A percentile compares a stretch with the other conserved stretches of the same genome.
phyloP scores from a whole-genome alignment of 2,888 invertebrate species.

The Phragmatobia fuliginosa region DNA sequence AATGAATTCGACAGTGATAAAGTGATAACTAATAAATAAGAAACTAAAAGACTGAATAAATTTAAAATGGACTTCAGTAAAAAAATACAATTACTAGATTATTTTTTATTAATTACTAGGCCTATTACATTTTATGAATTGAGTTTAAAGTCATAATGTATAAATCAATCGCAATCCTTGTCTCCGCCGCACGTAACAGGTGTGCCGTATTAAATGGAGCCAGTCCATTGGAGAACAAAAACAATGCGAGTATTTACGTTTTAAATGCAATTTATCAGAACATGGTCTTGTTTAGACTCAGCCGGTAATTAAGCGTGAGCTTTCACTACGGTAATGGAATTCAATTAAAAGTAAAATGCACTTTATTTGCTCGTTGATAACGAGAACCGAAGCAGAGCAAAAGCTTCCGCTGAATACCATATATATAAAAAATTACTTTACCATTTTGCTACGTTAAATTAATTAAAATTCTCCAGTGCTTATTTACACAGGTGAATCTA shows the following conservation, averaged over 20 bases:
- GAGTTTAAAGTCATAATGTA: background rate
- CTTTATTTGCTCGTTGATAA: conserved; percentile 68
- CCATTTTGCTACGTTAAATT: conserved; percentile 30
- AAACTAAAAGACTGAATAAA: background rate
- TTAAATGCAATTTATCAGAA: conserved; percentile 54
- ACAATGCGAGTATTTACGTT: conserved; percentile 37
- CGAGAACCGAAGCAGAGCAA: conserved; percentile 59
- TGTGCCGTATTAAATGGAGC: conserved; percentile 13
- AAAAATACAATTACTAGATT: too few relatives aligned
- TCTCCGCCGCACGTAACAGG: conserved; percentile 12
- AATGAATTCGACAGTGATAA: background rate
- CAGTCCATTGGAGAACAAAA: conserved; percentile 15
- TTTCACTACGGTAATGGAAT: conserved; percentile 79
- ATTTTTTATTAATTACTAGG: background rate
- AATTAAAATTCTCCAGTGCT: conserved; percentile 41
- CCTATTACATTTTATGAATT: background rate
- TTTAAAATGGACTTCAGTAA: background rate
- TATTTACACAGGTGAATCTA: conserved; percentile 29
- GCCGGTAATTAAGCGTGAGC: conserved; percentile 75
- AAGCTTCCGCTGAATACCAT: conserved; percentile 63
- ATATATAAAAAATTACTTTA: conserved; percentile 53
- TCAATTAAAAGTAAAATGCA: conserved; percentile 80
- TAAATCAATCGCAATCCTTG: background rate
- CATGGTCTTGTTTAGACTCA: conserved; percentile 59
- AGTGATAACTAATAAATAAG: too few relatives aligned